Evolutionary conservation across 2,888 invertebrate genomes (phyloP).

Genomic region (Timema podura): DNA sequence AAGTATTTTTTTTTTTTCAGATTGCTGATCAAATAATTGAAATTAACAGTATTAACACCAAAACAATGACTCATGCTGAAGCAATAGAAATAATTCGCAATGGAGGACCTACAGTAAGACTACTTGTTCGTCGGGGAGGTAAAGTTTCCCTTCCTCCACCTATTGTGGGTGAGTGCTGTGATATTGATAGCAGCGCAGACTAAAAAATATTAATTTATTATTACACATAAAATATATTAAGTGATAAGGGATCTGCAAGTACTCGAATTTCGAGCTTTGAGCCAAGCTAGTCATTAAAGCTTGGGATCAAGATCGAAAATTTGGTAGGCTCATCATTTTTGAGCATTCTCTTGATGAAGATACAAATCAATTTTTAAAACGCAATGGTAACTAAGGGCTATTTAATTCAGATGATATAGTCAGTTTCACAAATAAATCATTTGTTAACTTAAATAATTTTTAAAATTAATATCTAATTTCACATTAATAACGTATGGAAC

Average conservation of each 20-base stretch:
- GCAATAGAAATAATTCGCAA: constrained; percentile 68
- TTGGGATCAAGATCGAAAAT: too few species aligned
- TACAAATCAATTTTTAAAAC: too few species aligned
- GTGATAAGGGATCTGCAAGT: too few species aligned
- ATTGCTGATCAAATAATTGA: constrained; percentile 67
- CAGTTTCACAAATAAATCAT: too few species aligned
- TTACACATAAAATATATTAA: too few species aligned
- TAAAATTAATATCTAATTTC: too few species aligned
- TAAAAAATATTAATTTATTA: too few species aligned
- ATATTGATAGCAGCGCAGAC: background rate
- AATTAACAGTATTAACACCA: constrained; percentile 64
- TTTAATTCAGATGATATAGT: background rate
- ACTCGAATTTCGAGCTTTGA: background rate
- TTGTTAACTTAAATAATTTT: too few species aligned
- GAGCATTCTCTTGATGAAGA: too few species aligned
- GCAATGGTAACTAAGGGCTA: background rate
- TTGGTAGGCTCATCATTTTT: too few species aligned
- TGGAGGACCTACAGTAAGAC: constrained; percentile 56
- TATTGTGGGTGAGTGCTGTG: constrained; percentile 24
- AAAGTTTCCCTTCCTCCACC: constrained; percentile 41
- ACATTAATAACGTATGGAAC: too few species aligned
- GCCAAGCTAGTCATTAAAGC: too few species aligned
- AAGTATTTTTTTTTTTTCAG: constrained; percentile 40
- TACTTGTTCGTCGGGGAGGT: constrained; percentile 50
- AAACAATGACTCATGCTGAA: constrained; percentile 69